Evolutionary conservation across 2,888 invertebrate genomes (phyloP), one percentile per base, ranked within the genome.

Genomic region (Spisula subtruncata): DNA sequence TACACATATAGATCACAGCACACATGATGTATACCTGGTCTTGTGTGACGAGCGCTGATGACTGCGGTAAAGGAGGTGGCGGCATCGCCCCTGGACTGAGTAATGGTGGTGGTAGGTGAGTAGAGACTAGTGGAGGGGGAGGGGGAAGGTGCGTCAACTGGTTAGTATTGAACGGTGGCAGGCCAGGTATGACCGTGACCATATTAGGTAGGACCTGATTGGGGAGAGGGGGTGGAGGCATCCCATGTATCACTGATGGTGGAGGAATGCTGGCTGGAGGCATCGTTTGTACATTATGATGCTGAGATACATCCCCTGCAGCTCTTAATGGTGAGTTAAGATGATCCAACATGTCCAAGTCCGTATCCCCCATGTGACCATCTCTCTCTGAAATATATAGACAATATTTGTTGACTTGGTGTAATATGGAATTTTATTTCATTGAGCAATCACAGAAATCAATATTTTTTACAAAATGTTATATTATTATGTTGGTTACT

Each of bases 151-250:
- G 91, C 60, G 90, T 89, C 90, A 92, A 51, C 85, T 89, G 90
- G 86, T 91, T 91, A 89, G 91, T 86, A 88, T 88, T 89, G 60
- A 91, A 91, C 66, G 91, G 89, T 60, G 92, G 91, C 32, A 88
- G 89, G 79, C 86, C 88, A 56, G 87, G 85, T 41, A 90, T 48
- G 60, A 90, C 84, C 48, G 86, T 83, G 80, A 92, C 84, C 91
- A 92, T 90, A 89, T 90, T 92, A 84, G 92, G 90, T 79, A 92
- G 91, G 88, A 92, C 92, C 92, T 92, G 91, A 84, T 89, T 89
- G 32, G 91, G 90, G 25, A 92, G 89, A 18, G 90, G 92, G 46
- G 92, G 92, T 10, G 91, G 92, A 6, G 92, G 92, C 32, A 91
- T 87, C 35, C 87, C 87, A 25, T 90, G 91, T 41, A 91, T 85